Conservation (phyloP, 1,140 invertebrate genomes). For the Chymomyza costata region DNA sequence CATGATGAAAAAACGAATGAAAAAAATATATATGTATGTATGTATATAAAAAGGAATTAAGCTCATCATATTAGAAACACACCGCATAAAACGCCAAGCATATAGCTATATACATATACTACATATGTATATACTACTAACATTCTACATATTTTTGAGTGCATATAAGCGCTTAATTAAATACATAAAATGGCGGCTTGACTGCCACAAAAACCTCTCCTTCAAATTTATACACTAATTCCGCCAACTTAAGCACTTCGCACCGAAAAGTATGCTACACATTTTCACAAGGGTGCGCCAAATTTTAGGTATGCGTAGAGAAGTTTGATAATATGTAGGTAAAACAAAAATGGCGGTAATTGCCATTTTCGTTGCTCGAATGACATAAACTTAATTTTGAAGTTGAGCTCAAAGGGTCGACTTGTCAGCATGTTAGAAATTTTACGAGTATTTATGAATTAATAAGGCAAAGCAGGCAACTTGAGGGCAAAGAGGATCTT, state of each 20-base stretch:
- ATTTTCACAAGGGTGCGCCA: constrained; percentile 10
- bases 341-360: constrained; percentile 16
- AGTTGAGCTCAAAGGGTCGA: neutral
- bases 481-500: constrained; percentile 8
- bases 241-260: neutral
- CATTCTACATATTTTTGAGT: neutral
- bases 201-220: constrained; percentile 1
- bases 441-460: constrained; percentile 65
- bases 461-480: constrained; percentile 55
- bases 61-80: constrained; percentile 5
- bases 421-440: constrained; percentile 34
- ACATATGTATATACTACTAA: no score
- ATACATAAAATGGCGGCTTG: constrained; percentile 11
- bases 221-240: constrained; percentile 43
- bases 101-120: no score
- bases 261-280: constrained; percentile 21
- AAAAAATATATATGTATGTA: neutral
- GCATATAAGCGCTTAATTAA: constrained; percentile 30
- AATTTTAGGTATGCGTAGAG: neutral
- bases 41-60: constrained; percentile 7
- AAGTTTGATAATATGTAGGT: neutral
- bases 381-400: constrained; percentile 49
- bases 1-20: no score
- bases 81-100: neutral
- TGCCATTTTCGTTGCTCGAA: neutral